These are phyloP conservation scores for Ptilodon capucinus DNA, from an alignment of 2,888 invertebrate genomes.

Conservation along the genomic window DNA sequence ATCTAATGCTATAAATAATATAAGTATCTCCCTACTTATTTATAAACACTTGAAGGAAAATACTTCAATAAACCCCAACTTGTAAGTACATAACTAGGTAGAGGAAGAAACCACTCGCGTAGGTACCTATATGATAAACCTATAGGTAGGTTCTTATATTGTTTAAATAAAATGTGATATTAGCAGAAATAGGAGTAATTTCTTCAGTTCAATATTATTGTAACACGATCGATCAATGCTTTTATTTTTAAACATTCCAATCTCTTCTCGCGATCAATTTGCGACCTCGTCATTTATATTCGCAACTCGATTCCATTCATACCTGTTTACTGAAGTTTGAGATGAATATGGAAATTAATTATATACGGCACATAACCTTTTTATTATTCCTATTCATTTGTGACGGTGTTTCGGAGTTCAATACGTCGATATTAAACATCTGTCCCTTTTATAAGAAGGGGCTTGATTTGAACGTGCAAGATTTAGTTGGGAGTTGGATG, in stretches of 20 bases:
- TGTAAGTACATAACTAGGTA: too few relatives aligned
- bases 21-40: too few relatives aligned
- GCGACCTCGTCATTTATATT: background rate
- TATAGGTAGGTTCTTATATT: too few relatives aligned
- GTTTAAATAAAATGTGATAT: background rate
- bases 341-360: background rate
- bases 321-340: background rate
- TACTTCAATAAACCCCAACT: too few relatives aligned
- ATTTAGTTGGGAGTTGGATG: slow-evolving; percentile 46
- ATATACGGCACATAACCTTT: background rate
- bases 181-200: too few relatives aligned
- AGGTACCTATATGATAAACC: too few relatives aligned
- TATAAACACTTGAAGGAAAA: too few relatives aligned
- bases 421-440: slow-evolving; percentile 11
- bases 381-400: slow-evolving; percentile 7
- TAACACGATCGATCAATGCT: background rate
- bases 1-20: too few relatives aligned
- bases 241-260: background rate
- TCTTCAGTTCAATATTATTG: background rate
- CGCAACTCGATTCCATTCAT: background rate
- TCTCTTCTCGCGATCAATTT: background rate
- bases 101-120: too few relatives aligned
- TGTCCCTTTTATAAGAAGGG: slow-evolving; percentile 32
- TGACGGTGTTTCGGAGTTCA: slow-evolving; percentile 14
- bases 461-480: slow-evolving; percentile 24